Percentiles rank a stretch among this genome's conserved stretches.
Evolutionary conservation across 2,113 vertebrate genomes (phyloP).

Genomic region (Chaetorhynchus papuensis): DNA sequence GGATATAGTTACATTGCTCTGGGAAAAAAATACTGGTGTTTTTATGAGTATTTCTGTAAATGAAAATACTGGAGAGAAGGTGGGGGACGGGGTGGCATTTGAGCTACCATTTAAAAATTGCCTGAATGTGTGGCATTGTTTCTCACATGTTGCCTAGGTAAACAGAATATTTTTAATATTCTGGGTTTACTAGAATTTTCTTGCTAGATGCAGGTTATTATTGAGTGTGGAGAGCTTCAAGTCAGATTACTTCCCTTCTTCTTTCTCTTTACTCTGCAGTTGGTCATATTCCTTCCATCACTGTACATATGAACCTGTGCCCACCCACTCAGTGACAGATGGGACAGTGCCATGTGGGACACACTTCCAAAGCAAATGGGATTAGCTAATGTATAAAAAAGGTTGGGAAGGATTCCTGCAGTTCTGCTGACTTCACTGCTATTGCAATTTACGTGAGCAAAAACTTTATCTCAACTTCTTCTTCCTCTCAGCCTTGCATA

Average conservation of each 20-base stretch:
- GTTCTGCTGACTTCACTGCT: neutral
- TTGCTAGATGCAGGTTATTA: neutral
- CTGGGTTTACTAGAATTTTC: neutral
- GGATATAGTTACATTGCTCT: conserved; percentile 27
- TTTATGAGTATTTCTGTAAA: conserved; percentile 40
- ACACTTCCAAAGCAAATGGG: neutral
- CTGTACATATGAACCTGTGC: neutral
- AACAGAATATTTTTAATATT: neutral
- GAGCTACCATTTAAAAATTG: neutral
- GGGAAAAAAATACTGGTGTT: neutral
- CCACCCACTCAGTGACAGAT: neutral
- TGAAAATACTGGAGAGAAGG: neutral
- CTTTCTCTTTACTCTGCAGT: neutral
- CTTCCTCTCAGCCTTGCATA: neutral
- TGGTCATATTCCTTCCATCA: neutral
- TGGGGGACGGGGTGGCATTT: neutral
- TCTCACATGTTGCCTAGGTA: neutral
- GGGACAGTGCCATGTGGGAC: neutral
- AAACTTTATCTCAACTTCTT: neutral
- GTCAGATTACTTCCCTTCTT: neutral
- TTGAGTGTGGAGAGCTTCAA: neutral
- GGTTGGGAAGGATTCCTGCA: neutral
- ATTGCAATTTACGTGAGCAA: neutral
- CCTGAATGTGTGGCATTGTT: neutral
- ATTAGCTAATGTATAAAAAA: neutral